phyloP scores from a whole-genome alignment of 2,113 vertebrate species.

The Lampris incognitus region DNA sequence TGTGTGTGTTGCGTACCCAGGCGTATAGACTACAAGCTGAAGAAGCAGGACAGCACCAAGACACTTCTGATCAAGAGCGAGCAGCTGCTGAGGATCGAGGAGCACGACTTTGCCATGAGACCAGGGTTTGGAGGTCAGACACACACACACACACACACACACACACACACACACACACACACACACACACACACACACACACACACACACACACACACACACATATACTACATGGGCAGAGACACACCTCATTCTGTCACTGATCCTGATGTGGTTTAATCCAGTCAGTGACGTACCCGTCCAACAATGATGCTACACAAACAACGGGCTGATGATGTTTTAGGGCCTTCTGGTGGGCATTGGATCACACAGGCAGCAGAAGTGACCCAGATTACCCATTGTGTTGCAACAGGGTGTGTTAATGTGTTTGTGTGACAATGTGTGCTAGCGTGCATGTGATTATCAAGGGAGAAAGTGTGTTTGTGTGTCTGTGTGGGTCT shows the following conservation, averaged over 20 bases:
- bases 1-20: constrained; percentile 64
- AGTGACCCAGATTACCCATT: constrained; percentile 67
- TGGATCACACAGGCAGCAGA: constrained; percentile 53
- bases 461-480: not conserved
- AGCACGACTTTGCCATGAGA: constrained; percentile 92
- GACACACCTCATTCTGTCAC: constrained; percentile 22
- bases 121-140: constrained; percentile 92
- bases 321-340: constrained; percentile 29
- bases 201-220: constrained; percentile 15
- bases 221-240: too few species aligned
- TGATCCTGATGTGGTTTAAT: constrained; percentile 52
- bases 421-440: constrained; percentile 18
- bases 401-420: constrained; percentile 8
- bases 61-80: constrained; percentile 85
- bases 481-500: constrained; percentile 21
- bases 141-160: constrained; percentile 19
- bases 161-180: constrained; percentile 10
- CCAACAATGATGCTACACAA: constrained; percentile 37
- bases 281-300: constrained; percentile 36
- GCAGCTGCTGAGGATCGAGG: constrained; percentile 90
- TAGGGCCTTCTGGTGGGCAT: constrained; percentile 39
- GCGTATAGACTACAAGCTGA: constrained; percentile 87
- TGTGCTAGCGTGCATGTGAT: constrained; percentile 43
- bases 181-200: constrained; percentile 13
- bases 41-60: constrained; percentile 89